Base-by-base conservation (phyloP, 1,140 invertebrate genomes). In the Daktulosphaira vitifoliae region DNA sequence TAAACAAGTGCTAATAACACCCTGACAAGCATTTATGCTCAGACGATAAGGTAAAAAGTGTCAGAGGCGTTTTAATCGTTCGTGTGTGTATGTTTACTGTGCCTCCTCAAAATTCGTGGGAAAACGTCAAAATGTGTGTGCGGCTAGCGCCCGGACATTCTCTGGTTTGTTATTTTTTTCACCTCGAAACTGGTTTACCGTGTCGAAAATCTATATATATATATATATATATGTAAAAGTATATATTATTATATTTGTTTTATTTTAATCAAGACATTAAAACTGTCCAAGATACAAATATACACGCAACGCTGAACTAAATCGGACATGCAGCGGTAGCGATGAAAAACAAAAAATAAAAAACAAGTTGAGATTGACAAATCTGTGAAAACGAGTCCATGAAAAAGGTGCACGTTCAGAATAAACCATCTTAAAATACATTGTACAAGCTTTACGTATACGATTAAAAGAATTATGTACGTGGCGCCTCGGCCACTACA, bases 231-330 rank as follows among this genome's bases (percentile, higher is more conserved):
- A 38, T 53, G 26, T 59, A 23, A 42, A 39, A 23, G 39, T 42
- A 23, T 1, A 20, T 18, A 38, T 53, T 39, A 16, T 42, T 42
- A 42, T n/a, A 18, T 18, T 37, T 53, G 13, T 15, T 53, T 53
- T 53, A 18, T 53, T 25, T 26, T 25, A 59, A 59, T 44, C 38
- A 59, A 59, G 54, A 59, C 54, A 26, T 59, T 59, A 59, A 59
- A 44, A 59, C 54, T 26, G 23, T 59, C 38, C 20, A 59, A 42
- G 54, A 42, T 22, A 53, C 51, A n/a, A n/a, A n/a, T n/a, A 53
- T 1, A 16, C 51, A 22, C 26, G 50, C 29, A 16, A 52, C 26
- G 33, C 50, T 33, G 11, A 16, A 26, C 15, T 16, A 33, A 16
- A 9, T 8, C 18, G 18, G 22, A 26, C 22, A 20, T 25, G 15